Conservation (phyloP, 2,888 invertebrate species). For the Cyclophora albipunctata region DNA sequence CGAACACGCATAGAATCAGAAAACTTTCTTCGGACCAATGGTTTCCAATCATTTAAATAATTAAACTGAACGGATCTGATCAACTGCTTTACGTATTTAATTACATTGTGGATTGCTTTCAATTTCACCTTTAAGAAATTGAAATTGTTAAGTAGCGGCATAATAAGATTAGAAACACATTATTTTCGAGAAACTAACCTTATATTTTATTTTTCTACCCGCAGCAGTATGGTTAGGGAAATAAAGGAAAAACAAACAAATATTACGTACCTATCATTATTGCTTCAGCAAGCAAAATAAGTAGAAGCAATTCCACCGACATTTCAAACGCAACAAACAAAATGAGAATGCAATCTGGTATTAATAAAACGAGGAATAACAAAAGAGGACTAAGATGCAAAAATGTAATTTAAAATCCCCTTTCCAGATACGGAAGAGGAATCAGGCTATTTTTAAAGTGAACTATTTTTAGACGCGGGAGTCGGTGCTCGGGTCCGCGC, state of each 20-base stretch:
- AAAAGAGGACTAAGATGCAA: slow-evolving; percentile 8
- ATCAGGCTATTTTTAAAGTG: slow-evolving; percentile 28
- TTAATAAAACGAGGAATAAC: no score
- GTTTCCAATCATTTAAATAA: no score
- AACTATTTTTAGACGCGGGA: slow-evolving; percentile 27
- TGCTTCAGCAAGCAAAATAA: no score
- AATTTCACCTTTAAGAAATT: no score
- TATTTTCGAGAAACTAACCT: not conserved
- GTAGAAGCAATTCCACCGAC: not conserved
- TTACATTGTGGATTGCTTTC: no score
- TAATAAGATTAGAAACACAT: no score
- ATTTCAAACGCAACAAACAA: not conserved
- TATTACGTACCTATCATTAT: not conserved
- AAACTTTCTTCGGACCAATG: no score
- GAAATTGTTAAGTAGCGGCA: no score
- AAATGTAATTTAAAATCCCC: slow-evolving; percentile 20
- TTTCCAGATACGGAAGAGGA: slow-evolving; percentile 30
- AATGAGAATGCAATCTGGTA: no score
- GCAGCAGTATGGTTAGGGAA: not conserved
- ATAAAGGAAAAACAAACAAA: not conserved
- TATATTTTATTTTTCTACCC: not conserved
- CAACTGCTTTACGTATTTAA: no score
- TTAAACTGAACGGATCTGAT: no score
- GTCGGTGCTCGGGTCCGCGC: slow-evolving; percentile 1
- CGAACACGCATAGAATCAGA: no score